Evolutionary conservation across 2,797 vertebrate genomes (phyloP).

Genomic region (Mus minutoides): DNA sequence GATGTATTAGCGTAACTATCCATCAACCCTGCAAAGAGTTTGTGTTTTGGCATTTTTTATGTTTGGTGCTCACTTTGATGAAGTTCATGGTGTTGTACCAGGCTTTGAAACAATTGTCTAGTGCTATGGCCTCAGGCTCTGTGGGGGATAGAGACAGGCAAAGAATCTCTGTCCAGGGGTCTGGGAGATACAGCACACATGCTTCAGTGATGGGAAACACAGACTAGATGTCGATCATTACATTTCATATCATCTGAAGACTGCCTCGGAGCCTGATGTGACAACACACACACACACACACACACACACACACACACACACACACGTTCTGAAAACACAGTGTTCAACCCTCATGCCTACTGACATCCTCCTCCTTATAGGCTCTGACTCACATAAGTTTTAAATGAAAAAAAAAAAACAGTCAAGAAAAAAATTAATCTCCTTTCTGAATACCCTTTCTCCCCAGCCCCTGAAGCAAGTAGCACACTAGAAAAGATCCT

Average conservation of each 20-base stretch:
- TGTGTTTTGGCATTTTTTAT: slow-evolving; percentile 4
- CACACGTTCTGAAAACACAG: not conserved
- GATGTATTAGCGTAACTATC: not conserved
- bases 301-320: too few species aligned
- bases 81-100: not conserved
- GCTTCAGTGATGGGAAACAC: not conserved
- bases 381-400: not conserved
- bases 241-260: not conserved
- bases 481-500: not conserved
- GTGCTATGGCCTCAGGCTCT: not conserved
- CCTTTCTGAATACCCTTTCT: not conserved
- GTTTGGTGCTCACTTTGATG: not conserved
- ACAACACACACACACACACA: rapidly evolving
- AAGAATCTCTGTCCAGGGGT: not conserved
- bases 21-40: not conserved
- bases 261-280: not conserved
- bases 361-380: not conserved
- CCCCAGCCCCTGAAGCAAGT: not conserved
- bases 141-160: not conserved
- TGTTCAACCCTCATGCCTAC: not conserved
- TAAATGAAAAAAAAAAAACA: slow-evolving; percentile 43
- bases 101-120: not conserved
- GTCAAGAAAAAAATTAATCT: not conserved
- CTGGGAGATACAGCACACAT: not conserved
- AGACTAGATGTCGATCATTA: not conserved